Evolutionary conservation across 2,888 invertebrate species (phyloP).

Genomic region (Anoplius nigerrimus): DNA sequence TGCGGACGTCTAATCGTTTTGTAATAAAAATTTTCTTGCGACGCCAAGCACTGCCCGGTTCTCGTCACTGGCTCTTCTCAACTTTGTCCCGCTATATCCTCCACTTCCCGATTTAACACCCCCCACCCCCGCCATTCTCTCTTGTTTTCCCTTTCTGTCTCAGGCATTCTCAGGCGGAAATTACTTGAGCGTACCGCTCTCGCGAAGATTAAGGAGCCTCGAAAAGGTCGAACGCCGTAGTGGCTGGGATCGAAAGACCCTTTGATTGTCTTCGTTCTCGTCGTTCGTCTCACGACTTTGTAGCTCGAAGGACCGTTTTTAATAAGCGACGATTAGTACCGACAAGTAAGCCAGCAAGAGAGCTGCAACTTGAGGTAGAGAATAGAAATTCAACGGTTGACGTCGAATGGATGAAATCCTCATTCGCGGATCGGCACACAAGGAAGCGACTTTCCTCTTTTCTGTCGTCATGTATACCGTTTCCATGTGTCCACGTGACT

Average conservation of each 20-base stretch:
- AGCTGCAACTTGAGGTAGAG: conserved; percentile 12
- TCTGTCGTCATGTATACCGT: conserved; percentile 47
- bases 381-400: conserved; percentile 13
- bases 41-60: too few relatives aligned
- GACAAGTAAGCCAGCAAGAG: conserved; percentile 27
- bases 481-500: conserved; percentile 51
- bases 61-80: background rate
- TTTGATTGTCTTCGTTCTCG: conserved; percentile 48
- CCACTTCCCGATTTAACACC: background rate
- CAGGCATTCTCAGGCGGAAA: conserved; percentile 14
- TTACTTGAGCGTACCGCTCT: conserved; percentile 30
- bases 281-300: conserved; percentile 28
- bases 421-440: background rate
- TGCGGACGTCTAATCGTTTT: too few relatives aligned
- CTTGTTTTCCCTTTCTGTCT: background rate
- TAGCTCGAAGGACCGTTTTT: conserved; percentile 61
- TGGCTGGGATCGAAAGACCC: conserved; percentile 39
- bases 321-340: conserved; percentile 72
- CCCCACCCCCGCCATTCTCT: too few relatives aligned
- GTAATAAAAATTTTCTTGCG: too few relatives aligned
- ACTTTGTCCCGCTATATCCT: background rate
- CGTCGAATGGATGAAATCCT: background rate
- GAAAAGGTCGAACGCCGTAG: conserved; percentile 20
- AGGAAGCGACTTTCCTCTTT: conserved; percentile 32
- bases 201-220: conserved; percentile 33